Conservation (phyloP, 37 sponge, comb jelly and placozoan genomes). For the Beroe ovata region DNA sequence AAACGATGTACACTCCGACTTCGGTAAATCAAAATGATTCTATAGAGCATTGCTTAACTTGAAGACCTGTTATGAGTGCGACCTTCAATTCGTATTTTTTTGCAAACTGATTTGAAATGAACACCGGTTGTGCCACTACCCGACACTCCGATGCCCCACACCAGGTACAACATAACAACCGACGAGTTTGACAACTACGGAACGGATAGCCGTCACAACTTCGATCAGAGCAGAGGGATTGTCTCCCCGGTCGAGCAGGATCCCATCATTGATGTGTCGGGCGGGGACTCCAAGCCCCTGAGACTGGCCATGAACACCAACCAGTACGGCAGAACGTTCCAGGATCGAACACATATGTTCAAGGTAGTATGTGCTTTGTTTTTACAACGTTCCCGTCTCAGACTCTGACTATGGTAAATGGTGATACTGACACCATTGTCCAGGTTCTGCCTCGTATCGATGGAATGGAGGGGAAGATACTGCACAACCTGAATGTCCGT, state of each 20-base stretch:
- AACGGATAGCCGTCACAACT: slow-evolving; percentile 79
- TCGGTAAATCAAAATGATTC: slow-evolving; percentile 68
- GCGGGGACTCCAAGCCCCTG: slow-evolving; percentile 60
- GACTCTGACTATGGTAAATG: too few relatives aligned
- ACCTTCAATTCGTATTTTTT: too few relatives aligned
- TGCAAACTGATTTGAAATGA: too few relatives aligned
- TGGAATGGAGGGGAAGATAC: slow-evolving; percentile 40
- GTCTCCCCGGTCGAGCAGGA: slow-evolving; percentile 88
- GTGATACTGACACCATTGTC: too few relatives aligned
- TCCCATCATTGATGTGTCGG: slow-evolving; percentile 84
- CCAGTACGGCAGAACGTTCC: slow-evolving; percentile 99
- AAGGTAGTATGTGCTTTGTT: too few relatives aligned
- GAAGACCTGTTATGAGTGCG: too few relatives aligned
- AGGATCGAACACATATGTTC: slow-evolving; percentile 74
- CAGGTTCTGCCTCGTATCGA: slow-evolving; percentile 1
- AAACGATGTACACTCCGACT: slow-evolving; percentile 84
- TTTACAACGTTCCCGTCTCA: too few relatives aligned
- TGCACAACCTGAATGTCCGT: slow-evolving; percentile 73
- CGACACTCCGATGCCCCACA: too few relatives aligned
- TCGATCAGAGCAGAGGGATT: slow-evolving; percentile 69
- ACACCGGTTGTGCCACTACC: too few relatives aligned
- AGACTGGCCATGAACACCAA: slow-evolving; percentile 94
- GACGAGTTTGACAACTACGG: slow-evolving; percentile 96
- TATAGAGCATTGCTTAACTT: too few relatives aligned
- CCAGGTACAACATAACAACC: slow-evolving; percentile 95